A percentile compares a stretch with the other conserved stretches of the same genome.
Evolutionary conservation across 2,888 invertebrate species (phyloP).

Genomic region (Gasteruption jaculator): DNA sequence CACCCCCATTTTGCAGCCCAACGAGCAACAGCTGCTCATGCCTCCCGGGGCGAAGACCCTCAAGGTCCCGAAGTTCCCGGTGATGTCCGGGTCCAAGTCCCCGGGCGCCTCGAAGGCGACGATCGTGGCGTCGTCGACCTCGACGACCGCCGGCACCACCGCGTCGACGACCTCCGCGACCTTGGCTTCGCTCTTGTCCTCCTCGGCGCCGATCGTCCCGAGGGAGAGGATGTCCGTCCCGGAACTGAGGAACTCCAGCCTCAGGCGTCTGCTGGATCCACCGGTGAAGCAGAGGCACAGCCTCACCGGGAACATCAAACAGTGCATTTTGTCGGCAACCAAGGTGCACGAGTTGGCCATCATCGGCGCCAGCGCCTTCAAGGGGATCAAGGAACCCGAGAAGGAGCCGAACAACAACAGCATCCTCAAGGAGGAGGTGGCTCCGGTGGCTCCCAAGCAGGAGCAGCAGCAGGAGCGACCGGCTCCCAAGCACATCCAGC

Average conservation of each 20-base stretch:
- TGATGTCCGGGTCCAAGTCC: not conserved
- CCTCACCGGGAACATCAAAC: slow-evolving; percentile 37
- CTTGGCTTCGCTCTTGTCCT: not conserved
- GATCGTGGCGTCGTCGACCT: slow-evolving; percentile 1
- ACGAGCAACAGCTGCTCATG: slow-evolving; percentile 30
- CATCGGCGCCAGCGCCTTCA: slow-evolving; percentile 24
- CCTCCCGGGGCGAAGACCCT: too few relatives aligned
- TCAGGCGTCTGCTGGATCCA: slow-evolving; percentile 40
- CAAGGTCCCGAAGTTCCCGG: slow-evolving; percentile 1
- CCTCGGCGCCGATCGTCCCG: slow-evolving; percentile 17
- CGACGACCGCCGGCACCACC: not conserved
- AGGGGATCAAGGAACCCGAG: slow-evolving; percentile 26
- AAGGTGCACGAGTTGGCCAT: slow-evolving; percentile 24
- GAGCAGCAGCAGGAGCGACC: slow-evolving; percentile 19
- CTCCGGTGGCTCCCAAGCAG: slow-evolving; percentile 3
- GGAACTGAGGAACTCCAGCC: slow-evolving; percentile 43
- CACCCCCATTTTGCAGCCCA: slow-evolving; percentile 37
- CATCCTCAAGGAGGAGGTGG: slow-evolving; percentile 2
- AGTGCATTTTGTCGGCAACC: slow-evolving; percentile 25
- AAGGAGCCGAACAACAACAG: slow-evolving; percentile 18
- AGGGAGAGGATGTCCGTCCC: slow-evolving; percentile 47
- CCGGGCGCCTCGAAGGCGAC: slow-evolving; percentile 1
- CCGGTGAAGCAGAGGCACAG: slow-evolving; percentile 44
- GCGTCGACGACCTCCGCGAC: not conserved
- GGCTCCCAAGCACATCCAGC: slow-evolving; percentile 41